Evolutionary conservation across 2,113 vertebrate species (phyloP).

Genomic region (Felis chaus): DNA sequence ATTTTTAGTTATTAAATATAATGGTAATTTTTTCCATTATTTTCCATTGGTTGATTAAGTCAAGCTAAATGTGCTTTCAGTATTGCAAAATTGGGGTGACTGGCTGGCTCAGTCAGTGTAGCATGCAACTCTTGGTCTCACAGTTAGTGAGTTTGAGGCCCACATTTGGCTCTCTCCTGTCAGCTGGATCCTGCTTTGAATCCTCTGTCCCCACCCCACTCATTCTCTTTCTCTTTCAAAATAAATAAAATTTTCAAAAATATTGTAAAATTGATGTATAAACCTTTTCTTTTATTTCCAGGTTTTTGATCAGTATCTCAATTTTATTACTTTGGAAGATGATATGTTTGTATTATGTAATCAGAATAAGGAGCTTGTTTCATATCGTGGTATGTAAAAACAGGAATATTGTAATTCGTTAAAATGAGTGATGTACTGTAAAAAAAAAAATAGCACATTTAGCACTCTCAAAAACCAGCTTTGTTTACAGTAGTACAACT

Average conservation of each 20-base stretch:
- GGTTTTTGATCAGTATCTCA: constrained; percentile 99
- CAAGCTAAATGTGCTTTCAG: constrained; percentile 27
- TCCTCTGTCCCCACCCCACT: too few relatives aligned
- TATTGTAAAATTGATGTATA: constrained; percentile 8
- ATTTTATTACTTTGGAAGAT: constrained; percentile 99
- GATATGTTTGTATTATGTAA: constrained; percentile 99
- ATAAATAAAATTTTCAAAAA: not conserved
- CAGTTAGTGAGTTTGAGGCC: not conserved
- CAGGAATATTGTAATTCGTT: not conserved
- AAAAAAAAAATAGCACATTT: not conserved
- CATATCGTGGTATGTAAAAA: constrained; percentile 93
- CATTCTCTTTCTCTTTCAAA: too few relatives aligned
- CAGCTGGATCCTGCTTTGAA: not conserved
- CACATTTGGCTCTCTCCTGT: not conserved
- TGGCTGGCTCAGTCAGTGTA: not conserved
- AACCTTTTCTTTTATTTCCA: constrained; percentile 79
- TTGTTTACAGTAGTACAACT: not conserved
- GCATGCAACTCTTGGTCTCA: not conserved
- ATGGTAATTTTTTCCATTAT: not conserved
- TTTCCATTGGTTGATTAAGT: not conserved
- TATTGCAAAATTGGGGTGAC: not conserved
- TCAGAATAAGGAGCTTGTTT: constrained; percentile 97
- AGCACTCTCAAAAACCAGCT: not conserved
- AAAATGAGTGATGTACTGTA: not conserved
- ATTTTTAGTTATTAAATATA: constrained; percentile 35